Evolutionary conservation across 2,888 invertebrate species (phyloP).

Genomic region (Tortrix viridana): DNA sequence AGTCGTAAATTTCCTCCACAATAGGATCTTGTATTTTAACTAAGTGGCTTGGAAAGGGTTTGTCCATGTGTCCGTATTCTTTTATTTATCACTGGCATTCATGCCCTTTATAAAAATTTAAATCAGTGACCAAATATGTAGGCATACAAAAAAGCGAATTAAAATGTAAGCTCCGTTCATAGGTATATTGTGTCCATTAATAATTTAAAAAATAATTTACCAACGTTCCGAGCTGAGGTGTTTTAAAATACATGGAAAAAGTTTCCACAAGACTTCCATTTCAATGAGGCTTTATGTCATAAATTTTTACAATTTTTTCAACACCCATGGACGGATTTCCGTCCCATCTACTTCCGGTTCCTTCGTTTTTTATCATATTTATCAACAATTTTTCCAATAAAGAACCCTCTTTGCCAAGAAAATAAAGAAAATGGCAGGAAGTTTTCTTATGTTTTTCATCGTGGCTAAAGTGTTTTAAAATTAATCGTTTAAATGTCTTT

Average conservation of each 20-base stretch:
- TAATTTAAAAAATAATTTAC: too few relatives aligned
- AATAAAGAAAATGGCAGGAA: slow-evolving; percentile 5
- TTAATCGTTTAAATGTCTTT: slow-evolving; percentile 38
- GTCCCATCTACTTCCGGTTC: slow-evolving; percentile 19
- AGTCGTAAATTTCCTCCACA: slow-evolving; percentile 15
- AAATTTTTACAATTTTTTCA: slow-evolving; percentile 8
- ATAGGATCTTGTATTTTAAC: slow-evolving; percentile 17
- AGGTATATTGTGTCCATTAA: too few relatives aligned
- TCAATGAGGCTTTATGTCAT: neutral
- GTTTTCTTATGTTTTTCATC: slow-evolving; percentile 29
- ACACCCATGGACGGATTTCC: slow-evolving; percentile 24
- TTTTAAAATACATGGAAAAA: neutral
- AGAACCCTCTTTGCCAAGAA: too few relatives aligned
- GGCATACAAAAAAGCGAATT: too few relatives aligned
- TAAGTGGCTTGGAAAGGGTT: slow-evolving; percentile 2
- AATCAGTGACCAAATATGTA: neutral
- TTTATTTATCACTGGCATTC: slow-evolving; percentile 11
- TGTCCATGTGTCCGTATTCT: neutral
- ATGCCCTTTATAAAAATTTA: neutral
- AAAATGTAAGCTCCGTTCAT: too few relatives aligned
- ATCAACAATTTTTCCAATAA: neutral
- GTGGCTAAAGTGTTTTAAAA: slow-evolving; percentile 19
- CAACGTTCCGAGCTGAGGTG: too few relatives aligned
- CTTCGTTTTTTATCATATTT: slow-evolving; percentile 14
- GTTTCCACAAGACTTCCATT: neutral